Conservation (phyloP, 2,888 invertebrate species). For the Drosophila lacicola region DNA sequence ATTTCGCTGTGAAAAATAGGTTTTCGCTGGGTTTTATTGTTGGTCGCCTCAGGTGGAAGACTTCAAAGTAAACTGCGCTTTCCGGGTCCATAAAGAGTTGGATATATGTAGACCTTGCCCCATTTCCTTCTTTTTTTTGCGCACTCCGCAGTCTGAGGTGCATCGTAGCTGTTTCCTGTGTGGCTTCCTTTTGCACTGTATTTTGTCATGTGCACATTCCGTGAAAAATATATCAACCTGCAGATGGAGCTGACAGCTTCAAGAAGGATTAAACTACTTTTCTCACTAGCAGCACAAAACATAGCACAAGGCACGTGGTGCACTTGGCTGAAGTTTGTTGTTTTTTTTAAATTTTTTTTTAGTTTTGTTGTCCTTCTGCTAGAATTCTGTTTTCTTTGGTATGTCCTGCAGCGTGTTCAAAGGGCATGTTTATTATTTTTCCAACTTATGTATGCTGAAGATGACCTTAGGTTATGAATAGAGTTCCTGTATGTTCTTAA, state of each 20-base stretch:
- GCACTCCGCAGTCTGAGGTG: slow-evolving; percentile 1
- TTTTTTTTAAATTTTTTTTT: neutral
- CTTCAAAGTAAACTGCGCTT: slow-evolving; percentile 3
- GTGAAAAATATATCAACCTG: slow-evolving; percentile 27
- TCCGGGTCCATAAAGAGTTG: neutral
- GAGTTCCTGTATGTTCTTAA: too few relatives aligned
- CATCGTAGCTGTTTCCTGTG: neutral
- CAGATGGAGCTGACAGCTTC: slow-evolving; percentile 25
- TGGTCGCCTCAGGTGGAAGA: neutral
- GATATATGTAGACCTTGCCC: neutral
- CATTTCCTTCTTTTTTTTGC: neutral
- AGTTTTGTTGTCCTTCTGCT: neutral
- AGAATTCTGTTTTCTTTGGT: neutral
- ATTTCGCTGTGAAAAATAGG: neutral
- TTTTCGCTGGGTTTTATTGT: slow-evolving; percentile 6
- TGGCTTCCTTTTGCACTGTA: slow-evolving; percentile 22
- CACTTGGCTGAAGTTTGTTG: neutral
- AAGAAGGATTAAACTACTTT: slow-evolving; percentile 19
- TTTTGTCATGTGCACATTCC: slow-evolving; percentile 29
- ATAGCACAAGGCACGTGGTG: neutral
- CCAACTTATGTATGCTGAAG: too few relatives aligned
- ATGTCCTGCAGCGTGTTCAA: slow-evolving; percentile 3
- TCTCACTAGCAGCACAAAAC: neutral
- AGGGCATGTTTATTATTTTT: neutral
- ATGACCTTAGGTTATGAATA: too few relatives aligned